phyloP scores from a whole-genome alignment of 2,888 invertebrate genomes.

The Papilio gigon region DNA sequence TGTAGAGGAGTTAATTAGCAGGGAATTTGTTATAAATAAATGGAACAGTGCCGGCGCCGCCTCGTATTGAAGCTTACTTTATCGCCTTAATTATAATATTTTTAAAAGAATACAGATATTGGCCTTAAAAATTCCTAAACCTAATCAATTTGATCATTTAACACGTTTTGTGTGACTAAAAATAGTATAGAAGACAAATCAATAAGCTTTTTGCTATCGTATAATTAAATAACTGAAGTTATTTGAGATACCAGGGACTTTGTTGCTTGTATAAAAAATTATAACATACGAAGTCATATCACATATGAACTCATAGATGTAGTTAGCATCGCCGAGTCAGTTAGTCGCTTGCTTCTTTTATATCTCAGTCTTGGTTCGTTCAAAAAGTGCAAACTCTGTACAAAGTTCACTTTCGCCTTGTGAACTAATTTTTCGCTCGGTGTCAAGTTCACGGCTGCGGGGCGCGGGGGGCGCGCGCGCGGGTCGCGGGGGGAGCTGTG shows the following conservation, averaged over 20 bases:
- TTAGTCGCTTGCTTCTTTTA: constrained; percentile 66
- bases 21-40: constrained; percentile 49
- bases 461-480: constrained; percentile 51
- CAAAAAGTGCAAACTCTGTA: constrained; percentile 81
- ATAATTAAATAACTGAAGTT: not conserved
- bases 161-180: not conserved
- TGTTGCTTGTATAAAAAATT: not conserved
- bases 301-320: not conserved
- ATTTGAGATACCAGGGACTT: too few relatives aligned
- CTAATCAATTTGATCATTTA: not conserved
- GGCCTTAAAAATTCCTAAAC: not conserved
- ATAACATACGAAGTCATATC: not conserved
- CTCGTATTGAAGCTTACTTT: constrained; percentile 32
- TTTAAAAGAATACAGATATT: constrained; percentile 3
- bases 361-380: constrained; percentile 77
- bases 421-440: constrained; percentile 82
- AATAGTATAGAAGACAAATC: not conserved
- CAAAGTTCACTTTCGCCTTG: constrained; percentile 81
- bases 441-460: constrained; percentile 80
- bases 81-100: constrained; percentile 25
- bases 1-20: constrained; percentile 61
- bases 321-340: constrained; percentile 30
- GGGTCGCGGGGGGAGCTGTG: constrained; percentile 61
- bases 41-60: constrained; percentile 17
- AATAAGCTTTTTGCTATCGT: not conserved